phyloP scores from a whole-genome alignment of 2,888 invertebrate genomes.

The Callyntrura guangdongensis region DNA sequence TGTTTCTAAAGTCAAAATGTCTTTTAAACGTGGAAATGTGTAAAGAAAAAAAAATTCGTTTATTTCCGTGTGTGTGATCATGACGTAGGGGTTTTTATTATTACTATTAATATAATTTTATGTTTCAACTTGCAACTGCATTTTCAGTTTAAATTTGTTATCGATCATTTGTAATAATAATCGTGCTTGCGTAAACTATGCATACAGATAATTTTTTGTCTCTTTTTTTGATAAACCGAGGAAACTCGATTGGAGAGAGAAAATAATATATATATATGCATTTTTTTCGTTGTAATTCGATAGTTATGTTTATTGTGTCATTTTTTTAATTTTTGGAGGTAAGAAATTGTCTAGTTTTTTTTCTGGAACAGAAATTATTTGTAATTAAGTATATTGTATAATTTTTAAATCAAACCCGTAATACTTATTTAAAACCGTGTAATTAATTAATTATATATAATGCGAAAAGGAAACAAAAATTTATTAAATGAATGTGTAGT shows the following conservation, averaged over 20 bases:
- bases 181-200: constrained; percentile 43
- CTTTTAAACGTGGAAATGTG: constrained; percentile 23
- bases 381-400: constrained; percentile 57
- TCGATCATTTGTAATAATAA: constrained; percentile 48
- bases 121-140: neutral
- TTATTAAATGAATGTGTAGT: constrained; percentile 76
- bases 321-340: constrained; percentile 65
- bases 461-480: constrained; percentile 70
- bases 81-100: constrained; percentile 42
- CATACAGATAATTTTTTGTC: constrained; percentile 15
- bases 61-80: constrained; percentile 46
- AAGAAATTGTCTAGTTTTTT: constrained; percentile 55
- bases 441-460: constrained; percentile 60
- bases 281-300: constrained; percentile 53
- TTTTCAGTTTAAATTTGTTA: constrained; percentile 29
- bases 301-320: constrained; percentile 45
- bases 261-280: neutral
- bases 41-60: constrained; percentile 7
- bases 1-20: neutral
- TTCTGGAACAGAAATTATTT: constrained; percentile 50
- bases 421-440: constrained; percentile 70
- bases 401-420: constrained; percentile 68
- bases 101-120: constrained; percentile 6
- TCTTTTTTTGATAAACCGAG: constrained; percentile 36
- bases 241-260: constrained; percentile 25